A percentile compares a stretch with the other conserved stretches of the same genome.
These are phyloP conservation scores for Alosa sapidissima DNA, from an alignment of 2,797 vertebrate species.

Conservation along the genomic window DNA sequence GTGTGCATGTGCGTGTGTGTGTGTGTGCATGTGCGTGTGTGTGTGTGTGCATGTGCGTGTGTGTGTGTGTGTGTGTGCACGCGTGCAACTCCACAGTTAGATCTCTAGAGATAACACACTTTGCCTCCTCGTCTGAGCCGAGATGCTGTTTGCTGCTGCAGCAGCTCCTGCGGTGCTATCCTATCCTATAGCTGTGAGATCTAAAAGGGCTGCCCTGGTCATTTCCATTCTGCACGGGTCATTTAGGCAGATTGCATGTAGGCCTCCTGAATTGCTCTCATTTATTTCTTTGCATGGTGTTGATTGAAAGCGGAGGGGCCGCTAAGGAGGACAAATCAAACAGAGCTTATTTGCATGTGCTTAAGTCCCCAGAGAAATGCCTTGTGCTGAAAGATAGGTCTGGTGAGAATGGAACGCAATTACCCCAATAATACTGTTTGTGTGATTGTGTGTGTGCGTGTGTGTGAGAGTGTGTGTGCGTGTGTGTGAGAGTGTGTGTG, in stretches of 20 bases:
- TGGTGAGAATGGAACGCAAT: not conserved
- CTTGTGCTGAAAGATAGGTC: not conserved
- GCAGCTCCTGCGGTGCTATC: not conserved
- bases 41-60: not conserved
- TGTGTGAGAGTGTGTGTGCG: not conserved
- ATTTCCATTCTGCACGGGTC: not conserved
- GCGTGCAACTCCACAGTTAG: not conserved
- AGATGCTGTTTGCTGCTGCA: not conserved
- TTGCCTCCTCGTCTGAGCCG: not conserved
- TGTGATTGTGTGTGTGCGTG: not conserved
- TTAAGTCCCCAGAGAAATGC: not conserved
- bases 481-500: not conserved
- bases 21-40: not conserved
- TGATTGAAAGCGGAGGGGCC: not conserved
- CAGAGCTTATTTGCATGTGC: not conserved
- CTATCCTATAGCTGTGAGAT: not conserved
- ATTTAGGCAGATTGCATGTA: not conserved
- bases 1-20: not conserved
- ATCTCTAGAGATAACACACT: not conserved
- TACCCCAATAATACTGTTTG: not conserved
- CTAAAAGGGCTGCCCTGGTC: not conserved
- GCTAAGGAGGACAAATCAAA: not conserved
- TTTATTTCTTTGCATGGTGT: not conserved
- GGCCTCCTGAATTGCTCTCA: slow-evolving; percentile 6
- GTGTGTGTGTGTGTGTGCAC: not conserved